These are phyloP conservation scores for Cygnus atratus DNA, from an alignment of 2,113 vertebrate species.

Conservation along the genomic window DNA sequence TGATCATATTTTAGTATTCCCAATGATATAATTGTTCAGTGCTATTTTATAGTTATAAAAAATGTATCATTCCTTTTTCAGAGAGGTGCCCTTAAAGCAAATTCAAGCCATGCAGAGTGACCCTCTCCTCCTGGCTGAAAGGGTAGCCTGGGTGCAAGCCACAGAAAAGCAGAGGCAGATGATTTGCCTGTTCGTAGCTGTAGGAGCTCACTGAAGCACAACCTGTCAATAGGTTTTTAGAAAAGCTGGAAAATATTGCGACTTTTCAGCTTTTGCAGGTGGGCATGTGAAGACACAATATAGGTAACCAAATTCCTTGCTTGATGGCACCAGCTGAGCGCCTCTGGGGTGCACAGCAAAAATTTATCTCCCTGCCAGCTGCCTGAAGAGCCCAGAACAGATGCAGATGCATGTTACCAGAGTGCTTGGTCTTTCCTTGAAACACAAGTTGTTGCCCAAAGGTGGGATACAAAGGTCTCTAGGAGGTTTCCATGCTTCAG, in stretches of 20 bases:
- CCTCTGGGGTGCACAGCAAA: background rate
- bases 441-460: background rate
- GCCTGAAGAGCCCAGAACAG: background rate
- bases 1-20: slow-evolving; percentile 34
- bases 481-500: background rate
- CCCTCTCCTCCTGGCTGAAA: background rate
- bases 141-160: background rate
- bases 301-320: background rate
- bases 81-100: background rate
- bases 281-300: background rate
- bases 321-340: background rate
- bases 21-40: background rate
- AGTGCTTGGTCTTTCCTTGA: background rate
- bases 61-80: background rate
- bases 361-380: rapidly evolving
- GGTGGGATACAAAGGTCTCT: background rate
- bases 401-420: background rate
- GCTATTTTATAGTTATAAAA: background rate
- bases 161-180: background rate
- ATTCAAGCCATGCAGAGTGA: background rate
- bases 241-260: background rate
- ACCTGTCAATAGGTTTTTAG: background rate
- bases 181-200: background rate
- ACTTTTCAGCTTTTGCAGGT: background rate
- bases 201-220: background rate